Evolutionary conservation across 2,888 invertebrate genomes (phyloP), one percentile per base, ranked within the genome.

Genomic region (Zootermopsis nevadensis): DNA sequence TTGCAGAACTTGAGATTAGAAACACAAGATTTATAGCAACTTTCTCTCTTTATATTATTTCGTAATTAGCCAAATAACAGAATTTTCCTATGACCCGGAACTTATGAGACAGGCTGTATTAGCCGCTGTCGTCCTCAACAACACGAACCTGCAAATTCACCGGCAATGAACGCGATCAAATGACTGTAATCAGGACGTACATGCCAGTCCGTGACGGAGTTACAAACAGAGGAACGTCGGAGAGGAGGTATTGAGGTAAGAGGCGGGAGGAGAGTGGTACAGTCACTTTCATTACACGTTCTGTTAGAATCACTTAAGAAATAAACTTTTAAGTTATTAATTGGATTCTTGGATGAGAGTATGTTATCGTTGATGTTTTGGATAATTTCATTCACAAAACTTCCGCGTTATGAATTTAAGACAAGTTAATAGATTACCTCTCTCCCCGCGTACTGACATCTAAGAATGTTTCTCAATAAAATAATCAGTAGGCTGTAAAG

Each of bases 141-240:
- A 77, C 77, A 77, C 48, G 55, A 77, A 77, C 48, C 77, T 24
- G 31, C 55, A 77, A 77, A 77, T 77, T 77, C 77, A 33, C 77
- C 33, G 55, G 33, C 77, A 77, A 77, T 55, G 77, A 77, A 55
- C 48, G 55, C 48, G 30, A 77, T 55, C 77, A 77, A 77, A 77
- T 77, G 42, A 77, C 77, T 77, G 55, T 77, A 77, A 77, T 77
- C 77, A 77, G 48, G 38, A 48, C 53, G 30, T 31, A 22, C n/a
- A 30, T 12, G 22, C 69, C 69, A 15, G 19, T 77, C 77, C 77
- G 55, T 77, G 77, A 77, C 55, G 55, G 55, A 31, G 53, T 31
- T 77, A 77, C 55, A 77, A 77, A 77, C 48, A 77, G 42, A 60
- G 60, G 60, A 60, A 27, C 60, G n/a, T 60, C 60, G 60, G 15